Base-by-base conservation (phyloP, 2,797 vertebrate genomes). In the Sebastes goodei region DNA sequence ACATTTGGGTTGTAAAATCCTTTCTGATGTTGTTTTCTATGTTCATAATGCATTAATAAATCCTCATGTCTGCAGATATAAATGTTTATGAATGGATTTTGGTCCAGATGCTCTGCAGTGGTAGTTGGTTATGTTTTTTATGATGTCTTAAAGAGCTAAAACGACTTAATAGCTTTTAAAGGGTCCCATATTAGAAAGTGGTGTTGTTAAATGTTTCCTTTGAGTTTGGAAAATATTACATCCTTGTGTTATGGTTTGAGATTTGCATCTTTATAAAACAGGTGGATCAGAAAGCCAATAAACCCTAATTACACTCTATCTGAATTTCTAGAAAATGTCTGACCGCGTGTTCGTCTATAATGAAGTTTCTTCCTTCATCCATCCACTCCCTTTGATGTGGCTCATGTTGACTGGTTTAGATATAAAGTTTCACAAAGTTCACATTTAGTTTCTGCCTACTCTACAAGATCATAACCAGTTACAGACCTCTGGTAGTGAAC, bases 341-440 rank as follows among this genome's bases (percentile, higher is more conserved):
- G 27, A 53, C 46, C 46, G 7, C 25, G 10, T 12, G n/a, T 49
- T 53, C 10, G 10, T 63, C 52, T 32, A 5, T 12, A 11, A 32
- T 8, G 9, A 15, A 2, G 27, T 10, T 65, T n/a, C 6, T 5
- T 76, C 25, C 49, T 25, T 25, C 56, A 7, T 21, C 61, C 9
- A 7, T 32, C n/a, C 5, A 1, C 33, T 29, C 20, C 7, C 17
- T 63, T 25, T 62, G 42, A 68, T 69, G 70, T 62, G 63, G 6
- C 17, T 60, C 38, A 38, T 27, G 49, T 25, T 4, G 17, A n/a
- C 25, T 65, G n/a, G 20, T 80, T 81, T 21, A 10, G 7, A 32
- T 46, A 32, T 57, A 17, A 57, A 64, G 62, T 73, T 84, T 76
- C 76, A 42, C 32, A 66, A 33, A 85, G 74, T 74, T 87, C 20